phyloP scores from a whole-genome alignment of 2,888 invertebrate species.

The Meghimatium bilineatum region DNA sequence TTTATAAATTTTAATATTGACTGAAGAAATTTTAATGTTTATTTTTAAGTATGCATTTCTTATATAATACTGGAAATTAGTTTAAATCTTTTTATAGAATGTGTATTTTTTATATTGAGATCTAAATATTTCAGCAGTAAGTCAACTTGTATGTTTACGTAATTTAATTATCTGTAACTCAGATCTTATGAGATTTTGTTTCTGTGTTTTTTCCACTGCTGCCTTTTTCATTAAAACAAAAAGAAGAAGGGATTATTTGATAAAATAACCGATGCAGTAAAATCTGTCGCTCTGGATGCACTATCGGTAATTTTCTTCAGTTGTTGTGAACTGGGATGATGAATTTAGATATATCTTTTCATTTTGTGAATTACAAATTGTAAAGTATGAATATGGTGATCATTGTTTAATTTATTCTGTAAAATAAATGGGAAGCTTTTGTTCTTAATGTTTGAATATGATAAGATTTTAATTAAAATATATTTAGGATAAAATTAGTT shows the following conservation, averaged over 20 bases:
- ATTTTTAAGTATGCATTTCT: background rate
- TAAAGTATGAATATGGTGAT: background rate
- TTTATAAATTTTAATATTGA: no score
- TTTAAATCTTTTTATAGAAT: background rate
- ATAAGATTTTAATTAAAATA: no score
- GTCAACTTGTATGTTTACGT: background rate
- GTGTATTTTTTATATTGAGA: no score
- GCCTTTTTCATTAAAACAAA: background rate
- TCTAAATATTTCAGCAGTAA: background rate
- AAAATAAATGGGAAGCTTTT: no score
- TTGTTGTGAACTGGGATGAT: background rate
- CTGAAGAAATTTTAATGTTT: background rate
- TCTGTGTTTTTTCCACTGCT: conserved; percentile 1
- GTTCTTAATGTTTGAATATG: no score
- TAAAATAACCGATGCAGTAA: background rate
- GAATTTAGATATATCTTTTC: background rate
- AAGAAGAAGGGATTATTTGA: conserved; percentile 15
- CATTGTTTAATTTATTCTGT: background rate
- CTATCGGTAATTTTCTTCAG: background rate
- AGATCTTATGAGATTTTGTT: background rate
- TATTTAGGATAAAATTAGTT: no score
- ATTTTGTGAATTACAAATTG: background rate
- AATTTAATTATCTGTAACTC: background rate
- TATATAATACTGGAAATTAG: background rate
- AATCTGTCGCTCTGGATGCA: background rate